A percentile compares a stretch with the other conserved stretches of the same genome.
Conservation (phyloP, 2,888 invertebrate species). For the Dynastes maya region DNA sequence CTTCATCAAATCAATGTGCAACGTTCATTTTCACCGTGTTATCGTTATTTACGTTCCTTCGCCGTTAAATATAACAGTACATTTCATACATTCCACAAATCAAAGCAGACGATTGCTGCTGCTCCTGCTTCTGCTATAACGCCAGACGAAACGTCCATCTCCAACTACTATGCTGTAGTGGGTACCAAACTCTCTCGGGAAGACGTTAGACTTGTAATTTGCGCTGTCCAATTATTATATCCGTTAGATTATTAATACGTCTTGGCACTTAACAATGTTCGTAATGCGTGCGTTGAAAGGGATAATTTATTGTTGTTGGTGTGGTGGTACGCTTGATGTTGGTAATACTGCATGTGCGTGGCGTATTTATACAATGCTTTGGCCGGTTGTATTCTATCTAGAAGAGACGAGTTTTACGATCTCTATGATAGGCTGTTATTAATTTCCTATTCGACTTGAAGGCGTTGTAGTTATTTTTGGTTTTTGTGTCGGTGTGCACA, state of each 20-base stretch:
- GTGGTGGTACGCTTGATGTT: neutral
- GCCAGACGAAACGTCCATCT: neutral
- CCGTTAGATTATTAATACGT: constrained; percentile 42
- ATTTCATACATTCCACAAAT: no score
- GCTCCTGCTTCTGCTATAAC: neutral
- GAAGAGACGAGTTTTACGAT: neutral
- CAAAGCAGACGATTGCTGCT: neutral
- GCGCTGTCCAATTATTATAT: constrained; percentile 45
- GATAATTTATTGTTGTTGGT: constrained; percentile 32
- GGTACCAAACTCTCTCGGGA: no score
- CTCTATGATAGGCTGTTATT: neutral
- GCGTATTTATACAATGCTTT: neutral
- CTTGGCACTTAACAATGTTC: constrained; percentile 39
- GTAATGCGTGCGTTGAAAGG: constrained; percentile 32
- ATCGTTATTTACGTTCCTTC: no score
- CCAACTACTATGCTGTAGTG: neutral
- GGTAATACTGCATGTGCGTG: neutral
- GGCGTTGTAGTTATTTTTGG: no score
- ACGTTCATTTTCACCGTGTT: no score
- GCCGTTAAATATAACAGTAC: no score
- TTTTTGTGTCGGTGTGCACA: no score
- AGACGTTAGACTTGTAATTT: constrained; percentile 38
- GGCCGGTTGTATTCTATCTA: neutral
- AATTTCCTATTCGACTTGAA: neutral
- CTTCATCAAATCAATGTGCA: no score